phyloP scores from a whole-genome alignment of 2,888 invertebrate species.

The Calliphora vomitoria region DNA sequence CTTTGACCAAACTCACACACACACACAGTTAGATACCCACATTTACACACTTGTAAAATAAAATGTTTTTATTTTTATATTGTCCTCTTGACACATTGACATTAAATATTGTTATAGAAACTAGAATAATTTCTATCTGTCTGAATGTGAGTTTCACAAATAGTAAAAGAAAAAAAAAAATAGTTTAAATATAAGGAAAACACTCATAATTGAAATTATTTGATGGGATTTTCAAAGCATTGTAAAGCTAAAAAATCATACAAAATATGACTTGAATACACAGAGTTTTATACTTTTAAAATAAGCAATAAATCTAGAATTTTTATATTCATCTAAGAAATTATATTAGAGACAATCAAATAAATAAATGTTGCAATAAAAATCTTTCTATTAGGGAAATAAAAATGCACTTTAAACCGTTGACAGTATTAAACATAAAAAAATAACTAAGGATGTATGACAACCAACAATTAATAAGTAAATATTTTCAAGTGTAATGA shows the following conservation, averaged over 20 bases:
- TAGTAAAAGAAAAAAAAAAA: neutral
- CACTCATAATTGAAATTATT: conserved; percentile 34
- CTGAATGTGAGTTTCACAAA: neutral
- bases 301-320: conserved; percentile 3
- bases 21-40: neutral
- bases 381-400: neutral
- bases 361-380: conserved; percentile 1
- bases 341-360: conserved; percentile 9
- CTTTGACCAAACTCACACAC: conserved; percentile 5
- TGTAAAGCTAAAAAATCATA: neutral
- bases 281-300: neutral
- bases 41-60: neutral
- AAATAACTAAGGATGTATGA: too few species aligned
- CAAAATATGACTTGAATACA: neutral
- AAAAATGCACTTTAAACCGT: neutral
- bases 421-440: neutral
- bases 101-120: conserved; percentile 25
- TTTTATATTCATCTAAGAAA: neutral
- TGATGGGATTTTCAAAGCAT: conserved; percentile 15
- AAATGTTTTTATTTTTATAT: conserved; percentile 18
- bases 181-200: neutral
- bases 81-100: conserved; percentile 28
- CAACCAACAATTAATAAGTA: neutral
- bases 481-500: too few species aligned
- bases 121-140: neutral